phyloP scores from a whole-genome alignment of 35 echinoderm and acorn worm genomes.

The Chiridota heheva region DNA sequence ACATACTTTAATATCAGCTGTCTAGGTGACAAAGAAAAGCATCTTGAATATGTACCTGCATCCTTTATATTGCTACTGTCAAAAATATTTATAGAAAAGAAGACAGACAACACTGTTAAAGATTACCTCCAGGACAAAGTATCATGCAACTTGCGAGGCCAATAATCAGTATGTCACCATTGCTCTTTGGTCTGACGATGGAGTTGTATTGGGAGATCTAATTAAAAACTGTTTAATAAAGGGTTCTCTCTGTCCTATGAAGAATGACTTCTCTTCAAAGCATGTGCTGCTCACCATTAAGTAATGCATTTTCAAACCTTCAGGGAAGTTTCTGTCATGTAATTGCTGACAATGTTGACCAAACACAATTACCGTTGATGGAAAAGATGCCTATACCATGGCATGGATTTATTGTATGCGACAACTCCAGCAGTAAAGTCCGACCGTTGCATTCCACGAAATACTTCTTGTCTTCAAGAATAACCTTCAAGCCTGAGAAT shows the following conservation, averaged over 20 bases:
- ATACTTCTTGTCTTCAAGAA: background rate
- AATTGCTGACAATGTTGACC: too few species aligned
- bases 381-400: conserved; percentile 38
- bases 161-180: background rate
- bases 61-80: background rate
- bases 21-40: background rate
- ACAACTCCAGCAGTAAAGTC: conserved; percentile 3
- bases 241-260: conserved; percentile 18
- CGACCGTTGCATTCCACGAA: background rate
- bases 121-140: background rate
- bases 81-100: background rate
- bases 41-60: background rate
- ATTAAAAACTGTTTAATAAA: background rate
- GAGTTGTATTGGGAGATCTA: background rate
- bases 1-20: background rate
- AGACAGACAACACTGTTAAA: background rate
- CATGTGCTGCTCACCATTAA: background rate
- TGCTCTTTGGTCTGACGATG: conserved; percentile 2
- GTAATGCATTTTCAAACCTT: background rate
- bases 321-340: background rate
- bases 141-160: conserved; percentile 6
- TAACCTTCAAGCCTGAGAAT: background rate
- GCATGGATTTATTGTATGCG: conserved; percentile 18
- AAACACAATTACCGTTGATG: too few species aligned
- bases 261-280: background rate